phyloP scores from a whole-genome alignment of 35 echinoderm and acorn worm species.

The Apostichopus californicus region DNA sequence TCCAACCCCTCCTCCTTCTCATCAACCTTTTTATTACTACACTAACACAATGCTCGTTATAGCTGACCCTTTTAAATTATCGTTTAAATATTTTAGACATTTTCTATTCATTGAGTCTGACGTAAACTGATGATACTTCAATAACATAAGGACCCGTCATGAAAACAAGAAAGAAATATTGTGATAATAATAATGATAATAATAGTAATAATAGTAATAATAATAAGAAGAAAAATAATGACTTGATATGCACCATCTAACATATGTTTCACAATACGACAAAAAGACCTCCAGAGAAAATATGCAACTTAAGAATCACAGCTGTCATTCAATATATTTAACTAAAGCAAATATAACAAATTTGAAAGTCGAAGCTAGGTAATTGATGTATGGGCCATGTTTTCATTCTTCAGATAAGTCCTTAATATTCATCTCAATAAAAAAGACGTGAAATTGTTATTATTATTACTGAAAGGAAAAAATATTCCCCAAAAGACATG shows the following conservation, averaged over 20 bases:
- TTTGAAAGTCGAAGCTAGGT: background rate
- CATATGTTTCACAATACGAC: too few relatives aligned
- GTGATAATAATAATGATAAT: background rate
- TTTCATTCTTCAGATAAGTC: conserved; percentile 17
- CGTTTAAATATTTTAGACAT: too few relatives aligned
- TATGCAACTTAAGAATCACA: background rate
- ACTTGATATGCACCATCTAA: too few relatives aligned
- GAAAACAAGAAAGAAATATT: background rate
- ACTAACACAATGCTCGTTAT: too few relatives aligned
- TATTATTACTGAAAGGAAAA: background rate
- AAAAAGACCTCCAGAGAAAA: background rate
- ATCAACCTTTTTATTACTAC: too few relatives aligned
- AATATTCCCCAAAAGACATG: background rate
- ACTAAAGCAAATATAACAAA: conserved; percentile 26
- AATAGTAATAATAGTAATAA: background rate
- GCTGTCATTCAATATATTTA: background rate
- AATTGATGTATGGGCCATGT: conserved; percentile 17
- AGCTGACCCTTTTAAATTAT: too few relatives aligned
- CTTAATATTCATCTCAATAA: background rate
- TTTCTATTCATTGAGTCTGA: too few relatives aligned
- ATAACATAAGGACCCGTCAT: too few relatives aligned
- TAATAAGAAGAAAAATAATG: too few relatives aligned
- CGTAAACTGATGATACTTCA: too few relatives aligned
- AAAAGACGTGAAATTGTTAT: conserved; percentile 14
- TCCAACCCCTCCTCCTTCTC: background rate